Evolutionary conservation across 1,140 invertebrate genomes (phyloP).

Genomic region (Onthophagus taurus): DNA sequence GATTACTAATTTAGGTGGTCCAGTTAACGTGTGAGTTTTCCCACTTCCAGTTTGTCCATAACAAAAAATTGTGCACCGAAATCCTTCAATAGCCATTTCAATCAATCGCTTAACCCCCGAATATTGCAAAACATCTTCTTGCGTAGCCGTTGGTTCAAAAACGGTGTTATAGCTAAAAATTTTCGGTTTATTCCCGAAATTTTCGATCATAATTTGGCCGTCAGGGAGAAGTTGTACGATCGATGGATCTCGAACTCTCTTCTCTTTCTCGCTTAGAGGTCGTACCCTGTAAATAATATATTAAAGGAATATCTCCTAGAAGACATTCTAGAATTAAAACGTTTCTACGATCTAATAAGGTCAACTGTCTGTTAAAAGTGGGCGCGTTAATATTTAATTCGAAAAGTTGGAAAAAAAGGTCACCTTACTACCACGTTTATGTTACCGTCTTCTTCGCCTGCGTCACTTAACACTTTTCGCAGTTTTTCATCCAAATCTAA

Average conservation of each 20-base stretch:
- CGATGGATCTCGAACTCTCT: slow-evolving; percentile 47
- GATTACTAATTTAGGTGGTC: slow-evolving; percentile 74
- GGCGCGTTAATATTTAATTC: neutral
- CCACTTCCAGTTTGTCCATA: slow-evolving; percentile 97
- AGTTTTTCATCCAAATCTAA: slow-evolving; percentile 31
- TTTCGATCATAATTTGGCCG: slow-evolving; percentile 62
- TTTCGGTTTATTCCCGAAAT: slow-evolving; percentile 48
- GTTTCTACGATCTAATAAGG: too few species aligned
- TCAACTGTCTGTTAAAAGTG: too few species aligned
- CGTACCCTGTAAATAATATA: slow-evolving; percentile 47
- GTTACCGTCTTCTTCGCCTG: slow-evolving; percentile 53
- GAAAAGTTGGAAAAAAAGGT: slow-evolving; percentile 3
- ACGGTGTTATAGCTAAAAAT: slow-evolving; percentile 81
- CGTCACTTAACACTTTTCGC: slow-evolving; percentile 31
- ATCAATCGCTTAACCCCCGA: slow-evolving; percentile 76
- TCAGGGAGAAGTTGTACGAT: slow-evolving; percentile 67
- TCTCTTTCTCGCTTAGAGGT: slow-evolving; percentile 59
- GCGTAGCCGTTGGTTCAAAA: slow-evolving; percentile 77
- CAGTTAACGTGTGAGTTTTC: slow-evolving; percentile 92
- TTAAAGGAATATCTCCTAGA: neutral
- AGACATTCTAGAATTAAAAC: neutral
- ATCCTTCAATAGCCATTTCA: slow-evolving; percentile 88
- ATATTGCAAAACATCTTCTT: slow-evolving; percentile 71
- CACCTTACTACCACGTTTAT: slow-evolving; percentile 71
- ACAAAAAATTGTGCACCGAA: slow-evolving; percentile 87